Evolutionary conservation across 2,888 invertebrate species (phyloP).

Genomic region (Acheta domesticus): DNA sequence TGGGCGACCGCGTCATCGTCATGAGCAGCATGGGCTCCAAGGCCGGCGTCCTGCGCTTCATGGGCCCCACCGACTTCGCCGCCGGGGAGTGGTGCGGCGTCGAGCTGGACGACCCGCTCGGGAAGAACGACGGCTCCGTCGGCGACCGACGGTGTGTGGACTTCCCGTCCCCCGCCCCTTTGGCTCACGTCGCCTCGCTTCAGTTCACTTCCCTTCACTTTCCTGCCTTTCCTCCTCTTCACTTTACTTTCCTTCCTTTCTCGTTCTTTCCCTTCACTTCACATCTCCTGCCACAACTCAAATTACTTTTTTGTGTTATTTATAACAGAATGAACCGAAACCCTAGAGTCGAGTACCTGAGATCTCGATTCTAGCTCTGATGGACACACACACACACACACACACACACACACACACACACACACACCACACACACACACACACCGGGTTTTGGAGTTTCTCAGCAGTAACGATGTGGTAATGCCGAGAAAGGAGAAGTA

Average conservation of each 20-base stretch:
- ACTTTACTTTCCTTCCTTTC: background rate
- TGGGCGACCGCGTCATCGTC: slow-evolving; percentile 90
- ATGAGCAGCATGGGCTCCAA: slow-evolving; percentile 80
- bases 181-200: no score
- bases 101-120: slow-evolving; percentile 87
- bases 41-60: slow-evolving; percentile 77
- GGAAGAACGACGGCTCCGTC: slow-evolving; percentile 95
- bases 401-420: no score
- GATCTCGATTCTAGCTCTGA: background rate
- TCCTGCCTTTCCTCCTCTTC: background rate
- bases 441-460: no score
- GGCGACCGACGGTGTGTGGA: slow-evolving; percentile 75
- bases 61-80: slow-evolving; percentile 88
- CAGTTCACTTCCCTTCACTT: background rate
- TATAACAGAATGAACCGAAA: no score
- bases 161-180: background rate
- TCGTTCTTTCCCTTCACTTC: no score
- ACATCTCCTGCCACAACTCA: no score
- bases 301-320: no score
- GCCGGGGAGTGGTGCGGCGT: slow-evolving; percentile 94
- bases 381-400: background rate
- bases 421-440: no score
- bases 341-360: no score
- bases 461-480: no score
- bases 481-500: no score